Conservation (phyloP, 2,113 vertebrate species). For the Chrysemys picta region DNA sequence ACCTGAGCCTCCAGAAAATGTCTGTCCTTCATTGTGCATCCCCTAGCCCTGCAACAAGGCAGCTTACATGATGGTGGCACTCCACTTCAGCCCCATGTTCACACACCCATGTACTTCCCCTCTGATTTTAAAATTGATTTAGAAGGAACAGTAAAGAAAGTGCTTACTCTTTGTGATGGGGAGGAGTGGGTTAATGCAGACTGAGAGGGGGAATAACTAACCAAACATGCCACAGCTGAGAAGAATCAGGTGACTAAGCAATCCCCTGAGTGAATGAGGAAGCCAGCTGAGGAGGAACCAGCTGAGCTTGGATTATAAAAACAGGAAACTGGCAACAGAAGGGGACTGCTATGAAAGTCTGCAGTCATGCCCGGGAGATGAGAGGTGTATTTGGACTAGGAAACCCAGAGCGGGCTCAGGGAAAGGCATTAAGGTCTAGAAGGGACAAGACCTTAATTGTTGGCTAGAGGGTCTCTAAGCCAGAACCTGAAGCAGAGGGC, state of each 20-base stretch:
- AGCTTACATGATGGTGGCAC: not conserved
- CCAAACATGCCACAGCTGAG: not conserved
- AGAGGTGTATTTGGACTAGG: not conserved
- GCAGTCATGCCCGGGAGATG: not conserved
- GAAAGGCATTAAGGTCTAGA: not conserved
- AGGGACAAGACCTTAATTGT: not conserved
- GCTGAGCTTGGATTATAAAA: not conserved
- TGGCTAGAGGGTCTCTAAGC: not conserved
- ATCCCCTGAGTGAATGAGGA: not conserved
- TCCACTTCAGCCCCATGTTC: not conserved
- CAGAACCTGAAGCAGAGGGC: not conserved
- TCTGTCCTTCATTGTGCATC: not conserved
- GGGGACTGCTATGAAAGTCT: not conserved
- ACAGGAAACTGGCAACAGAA: not conserved
- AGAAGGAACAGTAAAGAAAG: not conserved
- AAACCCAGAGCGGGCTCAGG: not conserved
- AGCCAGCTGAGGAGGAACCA: not conserved
- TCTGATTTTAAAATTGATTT: not conserved
- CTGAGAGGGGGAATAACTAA: not conserved
- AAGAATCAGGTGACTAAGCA: not conserved
- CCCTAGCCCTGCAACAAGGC: not conserved
- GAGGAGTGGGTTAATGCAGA: not conserved
- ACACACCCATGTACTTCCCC: not conserved
- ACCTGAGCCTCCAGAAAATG: not conserved
- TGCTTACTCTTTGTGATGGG: not conserved